These are phyloP conservation scores for Danio albolineatus DNA, from an alignment of 2,797 vertebrate genomes.

Conservation along the genomic window DNA sequence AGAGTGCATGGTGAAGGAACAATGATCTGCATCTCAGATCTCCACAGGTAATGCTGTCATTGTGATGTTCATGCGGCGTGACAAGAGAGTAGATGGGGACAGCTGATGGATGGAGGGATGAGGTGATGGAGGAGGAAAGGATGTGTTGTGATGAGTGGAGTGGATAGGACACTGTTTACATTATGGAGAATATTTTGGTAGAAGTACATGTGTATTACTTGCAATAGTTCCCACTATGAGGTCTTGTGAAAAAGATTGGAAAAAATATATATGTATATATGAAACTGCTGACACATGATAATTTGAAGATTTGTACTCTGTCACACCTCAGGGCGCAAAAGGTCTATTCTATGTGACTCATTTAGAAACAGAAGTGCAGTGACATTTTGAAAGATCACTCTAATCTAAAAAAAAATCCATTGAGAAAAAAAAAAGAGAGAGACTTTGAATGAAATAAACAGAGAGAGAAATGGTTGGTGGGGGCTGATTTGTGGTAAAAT, in stretches of 20 bases:
- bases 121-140: background rate
- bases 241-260: background rate
- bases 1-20: conserved; percentile 22
- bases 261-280: background rate
- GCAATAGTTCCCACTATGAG: background rate
- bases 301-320: conserved; percentile 1
- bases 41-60: conserved; percentile 42
- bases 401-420: conserved; percentile 21
- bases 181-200: conserved; percentile 7
- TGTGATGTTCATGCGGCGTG: conserved; percentile 21
- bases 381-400: conserved; percentile 37
- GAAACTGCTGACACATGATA: background rate
- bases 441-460: background rate
- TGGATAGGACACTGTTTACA: background rate
- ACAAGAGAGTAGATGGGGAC: conserved; percentile 28
- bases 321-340: background rate
- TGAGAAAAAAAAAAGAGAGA: conserved; percentile 9
- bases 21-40: conserved; percentile 20
- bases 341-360: conserved; percentile 20
- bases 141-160: background rate
- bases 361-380: background rate
- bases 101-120: conserved; percentile 10
- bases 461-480: conserved; percentile 3
- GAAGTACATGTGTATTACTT: background rate
- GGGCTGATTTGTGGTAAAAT: background rate